Percentiles rank a stretch among this genome's conserved stretches.
These are phyloP conservation scores for Solenodon paradoxus DNA, from an alignment of 2,113 vertebrate species.

Conservation along the genomic window DNA sequence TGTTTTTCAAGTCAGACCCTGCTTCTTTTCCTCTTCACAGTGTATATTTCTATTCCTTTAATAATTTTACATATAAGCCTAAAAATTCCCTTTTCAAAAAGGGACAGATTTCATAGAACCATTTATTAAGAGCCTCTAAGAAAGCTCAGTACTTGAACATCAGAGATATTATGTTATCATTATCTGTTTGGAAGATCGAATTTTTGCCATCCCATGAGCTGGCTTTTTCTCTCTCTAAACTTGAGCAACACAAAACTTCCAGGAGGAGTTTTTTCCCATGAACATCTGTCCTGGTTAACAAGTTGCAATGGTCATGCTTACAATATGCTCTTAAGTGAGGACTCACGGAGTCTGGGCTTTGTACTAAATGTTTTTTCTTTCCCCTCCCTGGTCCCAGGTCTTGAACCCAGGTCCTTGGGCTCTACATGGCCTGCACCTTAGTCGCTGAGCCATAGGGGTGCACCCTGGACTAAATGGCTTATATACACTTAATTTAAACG, in stretches of 20 bases:
- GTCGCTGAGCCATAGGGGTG: no score
- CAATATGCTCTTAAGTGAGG: background rate
- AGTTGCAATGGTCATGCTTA: background rate
- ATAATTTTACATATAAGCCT: background rate
- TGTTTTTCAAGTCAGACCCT: background rate
- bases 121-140: background rate
- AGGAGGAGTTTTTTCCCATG: background rate
- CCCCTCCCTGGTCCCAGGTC: no score
- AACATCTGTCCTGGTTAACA: background rate
- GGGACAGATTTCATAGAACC: background rate
- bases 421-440: no score
- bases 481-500: background rate
- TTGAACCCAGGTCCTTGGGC: no score
- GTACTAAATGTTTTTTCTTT: background rate
- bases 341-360: background rate
- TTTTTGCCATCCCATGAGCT: no score
- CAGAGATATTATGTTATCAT: background rate
- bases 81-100: background rate
- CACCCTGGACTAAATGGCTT: no score
- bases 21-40: background rate
- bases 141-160: background rate
- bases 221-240: background rate
- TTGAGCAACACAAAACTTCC: background rate
- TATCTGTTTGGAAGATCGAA: no score
- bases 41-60: background rate